Conservation (phyloP, 2,113 vertebrate species). For the Seriola dumerili region DNA sequence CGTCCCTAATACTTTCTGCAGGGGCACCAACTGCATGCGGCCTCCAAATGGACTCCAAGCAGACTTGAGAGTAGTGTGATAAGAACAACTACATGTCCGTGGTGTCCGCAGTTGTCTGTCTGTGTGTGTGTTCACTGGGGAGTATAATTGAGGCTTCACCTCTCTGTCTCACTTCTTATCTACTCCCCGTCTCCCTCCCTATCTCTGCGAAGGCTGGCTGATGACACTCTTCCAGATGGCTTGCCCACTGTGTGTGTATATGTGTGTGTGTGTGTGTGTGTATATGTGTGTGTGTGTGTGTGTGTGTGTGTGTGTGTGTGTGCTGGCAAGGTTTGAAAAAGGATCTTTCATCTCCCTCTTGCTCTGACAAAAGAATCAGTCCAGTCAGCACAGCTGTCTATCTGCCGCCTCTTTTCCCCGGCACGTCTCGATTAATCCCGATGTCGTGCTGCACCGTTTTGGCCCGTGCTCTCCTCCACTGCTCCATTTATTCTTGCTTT, state of each 20-base stretch:
- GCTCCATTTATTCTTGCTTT: conserved; percentile 30
- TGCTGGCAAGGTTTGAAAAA: conserved; percentile 64
- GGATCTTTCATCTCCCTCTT: conserved; percentile 63
- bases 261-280: not conserved
- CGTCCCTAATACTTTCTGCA: too few relatives aligned
- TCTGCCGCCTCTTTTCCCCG: conserved; percentile 47
- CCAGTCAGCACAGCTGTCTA: conserved; percentile 75
- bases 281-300: not conserved
- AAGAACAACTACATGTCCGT: too few relatives aligned
- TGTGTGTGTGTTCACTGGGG: too few relatives aligned
- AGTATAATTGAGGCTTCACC: too few relatives aligned
- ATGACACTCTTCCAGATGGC: conserved; percentile 75
- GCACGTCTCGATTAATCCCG: conserved; percentile 59
- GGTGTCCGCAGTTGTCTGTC: too few relatives aligned
- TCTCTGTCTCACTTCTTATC: conserved; percentile 14
- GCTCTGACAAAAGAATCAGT: conserved; percentile 71
- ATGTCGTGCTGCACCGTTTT: conserved; percentile 5
- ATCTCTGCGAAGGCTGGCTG: conserved; percentile 55
- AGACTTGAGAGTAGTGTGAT: too few relatives aligned
- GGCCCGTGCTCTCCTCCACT: conserved; percentile 16
- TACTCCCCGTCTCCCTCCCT: conserved; percentile 14
- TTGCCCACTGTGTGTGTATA: conserved; percentile 30
- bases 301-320: conserved; percentile 38
- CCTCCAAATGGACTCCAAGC: too few relatives aligned
- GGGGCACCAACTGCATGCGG: too few relatives aligned